Base-by-base conservation (phyloP, 2,888 invertebrate genomes). In the Acleris laterana region DNA sequence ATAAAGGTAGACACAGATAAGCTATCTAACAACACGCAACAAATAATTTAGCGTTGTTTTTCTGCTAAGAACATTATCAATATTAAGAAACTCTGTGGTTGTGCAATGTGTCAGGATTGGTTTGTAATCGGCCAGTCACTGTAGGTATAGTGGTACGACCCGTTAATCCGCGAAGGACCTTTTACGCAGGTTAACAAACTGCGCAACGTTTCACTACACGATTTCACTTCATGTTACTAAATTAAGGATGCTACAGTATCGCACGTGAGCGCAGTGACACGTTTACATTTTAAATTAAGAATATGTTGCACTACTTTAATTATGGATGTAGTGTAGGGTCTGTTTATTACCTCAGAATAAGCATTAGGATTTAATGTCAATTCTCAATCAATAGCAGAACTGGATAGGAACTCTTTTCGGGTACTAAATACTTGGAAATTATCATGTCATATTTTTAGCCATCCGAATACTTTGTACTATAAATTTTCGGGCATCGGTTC, bases 111-210 rank as follows among this genome's bases (percentile, higher is more conserved):
- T n/a, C n/a, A n/a, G n/a, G n/a, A n/a, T n/a, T n/a, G n/a, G n/a
- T n/a, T n/a, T n/a, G n/a, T n/a, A n/a, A n/a, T n/a, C n/a, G n/a
- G n/a, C n/a, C n/a, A n/a, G n/a, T n/a, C n/a, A n/a, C n/a, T n/a
- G n/a, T n/a, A n/a, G n/a, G n/a, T n/a, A n/a, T n/a, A 44, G 22
- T 57, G 44, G 57, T 57, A 44, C 56, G 56, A 46, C 46, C 20
- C 44, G 22, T 42, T 65, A 55, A 61, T 65, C 65, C 60, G 49
- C 49, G 60, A 56, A 65, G 65, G 55, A 65, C 65, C 60, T 65
- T 65, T 60, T 50, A 60, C 60, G 55, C 53, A 55, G 50, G 65
- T 65, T 56, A 65, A 56, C 60, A 65, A 60, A 65, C 65, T 51
- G 65, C 28, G 44, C 65, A 65, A 65, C 64, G 46, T 48, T 32